Percentiles rank a stretch among this genome's conserved stretches.
phyloP scores from a whole-genome alignment of 2,888 invertebrate species.

The Drosophila mercatorum region DNA sequence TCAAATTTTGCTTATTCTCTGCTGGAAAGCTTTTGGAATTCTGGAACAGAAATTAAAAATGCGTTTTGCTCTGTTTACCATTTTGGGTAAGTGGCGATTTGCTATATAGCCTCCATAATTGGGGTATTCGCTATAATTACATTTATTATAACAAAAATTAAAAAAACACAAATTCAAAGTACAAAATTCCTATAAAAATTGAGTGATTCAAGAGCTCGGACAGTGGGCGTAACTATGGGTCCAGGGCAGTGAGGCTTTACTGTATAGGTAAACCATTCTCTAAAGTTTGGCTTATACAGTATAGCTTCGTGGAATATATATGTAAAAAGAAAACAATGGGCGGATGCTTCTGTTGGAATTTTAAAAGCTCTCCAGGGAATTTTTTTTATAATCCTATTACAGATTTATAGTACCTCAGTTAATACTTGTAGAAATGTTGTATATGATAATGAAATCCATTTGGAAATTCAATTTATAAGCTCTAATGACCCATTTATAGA shows the following conservation, averaged over 20 bases:
- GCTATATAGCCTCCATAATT: not conserved
- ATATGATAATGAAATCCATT: not conserved
- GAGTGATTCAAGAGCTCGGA: too few relatives aligned
- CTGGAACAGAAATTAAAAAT: slow-evolving; percentile 60
- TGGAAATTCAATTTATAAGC: not conserved
- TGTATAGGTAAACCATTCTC: too few relatives aligned
- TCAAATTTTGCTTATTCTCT: slow-evolving; percentile 17
- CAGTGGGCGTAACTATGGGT: too few relatives aligned
- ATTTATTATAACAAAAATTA: not conserved
- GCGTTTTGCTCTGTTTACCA: slow-evolving; percentile 77
- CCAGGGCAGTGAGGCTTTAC: too few relatives aligned
- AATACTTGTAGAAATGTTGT: not conserved
- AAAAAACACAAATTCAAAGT: not conserved
- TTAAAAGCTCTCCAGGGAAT: not conserved
- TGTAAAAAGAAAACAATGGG: not conserved
- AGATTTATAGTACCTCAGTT: not conserved
- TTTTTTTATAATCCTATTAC: not conserved
- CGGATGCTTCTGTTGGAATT: not conserved
- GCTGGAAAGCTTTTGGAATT: slow-evolving; percentile 44
- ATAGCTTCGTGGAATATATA: too few relatives aligned
- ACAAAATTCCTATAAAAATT: too few relatives aligned
- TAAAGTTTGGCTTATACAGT: too few relatives aligned
- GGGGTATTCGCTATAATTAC: not conserved
- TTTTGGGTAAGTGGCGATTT: slow-evolving; percentile 64
- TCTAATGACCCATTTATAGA: not conserved